Base-by-base conservation (phyloP, 2,113 vertebrate genomes). In the Festucalex cinctus region DNA sequence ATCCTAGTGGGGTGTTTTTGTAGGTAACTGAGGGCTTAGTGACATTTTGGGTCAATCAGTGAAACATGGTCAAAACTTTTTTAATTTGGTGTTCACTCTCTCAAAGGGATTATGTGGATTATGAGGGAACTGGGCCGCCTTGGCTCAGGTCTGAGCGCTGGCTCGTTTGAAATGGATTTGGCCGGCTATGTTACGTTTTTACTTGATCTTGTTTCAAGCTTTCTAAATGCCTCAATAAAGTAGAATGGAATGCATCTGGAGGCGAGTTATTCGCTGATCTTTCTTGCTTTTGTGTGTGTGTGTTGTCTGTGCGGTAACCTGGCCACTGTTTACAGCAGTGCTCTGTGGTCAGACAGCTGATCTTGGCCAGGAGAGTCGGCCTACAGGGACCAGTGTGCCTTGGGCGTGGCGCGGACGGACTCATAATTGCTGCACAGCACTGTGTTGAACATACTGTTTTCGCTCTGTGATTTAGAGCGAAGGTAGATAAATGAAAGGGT, bases 311-410 rank as follows among this genome's bases (percentile, higher is more conserved):
- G 70, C 72, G 71, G 74, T 81, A 82, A 81, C 85, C 82, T 86
- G 83, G 84, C 74, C 62, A 79, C 75, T 81, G 82, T 90, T 84
- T 84, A 86, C 71, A 80, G 72, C 72, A 61, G 35, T 63, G 74
- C 67, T 78, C 65, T 83, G 82, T 24, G 71, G 82, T 84, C 77
- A 82, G 77, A 85, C 82, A 89, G 85, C 79, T 90, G 83, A 87
- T 87, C 82, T 82, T 88, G 86, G 84, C 83, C 78, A 84, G 84
- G 60, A 71, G 76, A 67, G 63, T 66, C 51, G 12, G 77, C 73
- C 85, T 71, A 44, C 48, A 68, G 85, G 79, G 83, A 86, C 69
- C 5, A 53, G 69, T 14, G 63, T 72, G 76, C 22, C 28, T 81
- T 80, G 79, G 72, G 70, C 86, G 78, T 68, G 78, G 76, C 79